Evolutionary conservation across 2,113 vertebrate species (phyloP).

Genomic region (Rhagologus leucostigma): DNA sequence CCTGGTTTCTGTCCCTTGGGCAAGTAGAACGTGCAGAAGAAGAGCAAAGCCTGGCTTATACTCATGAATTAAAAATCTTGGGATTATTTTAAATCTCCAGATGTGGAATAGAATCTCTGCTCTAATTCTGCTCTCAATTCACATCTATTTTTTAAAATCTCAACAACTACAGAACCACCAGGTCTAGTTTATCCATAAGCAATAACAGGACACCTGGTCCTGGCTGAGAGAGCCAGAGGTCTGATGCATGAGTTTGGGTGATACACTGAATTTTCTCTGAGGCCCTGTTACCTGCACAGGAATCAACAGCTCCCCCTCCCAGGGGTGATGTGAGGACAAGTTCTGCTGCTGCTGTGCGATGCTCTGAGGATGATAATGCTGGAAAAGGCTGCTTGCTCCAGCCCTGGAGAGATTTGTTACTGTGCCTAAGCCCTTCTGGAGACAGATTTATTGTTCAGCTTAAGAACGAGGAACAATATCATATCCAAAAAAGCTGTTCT

Average conservation of each 20-base stretch:
- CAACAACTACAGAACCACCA: neutral
- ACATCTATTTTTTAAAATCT: neutral
- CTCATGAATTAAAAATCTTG: neutral
- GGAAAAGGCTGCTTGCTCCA: neutral
- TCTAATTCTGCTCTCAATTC: neutral
- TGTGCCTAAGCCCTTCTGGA: constrained; percentile 2
- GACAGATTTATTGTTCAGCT: neutral
- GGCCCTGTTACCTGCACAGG: neutral
- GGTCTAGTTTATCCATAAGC: neutral
- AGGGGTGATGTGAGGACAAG: neutral
- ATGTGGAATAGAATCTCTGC: neutral
- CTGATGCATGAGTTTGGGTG: neutral
- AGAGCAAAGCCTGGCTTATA: neutral
- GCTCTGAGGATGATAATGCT: neutral
- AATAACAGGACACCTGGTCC: neutral
- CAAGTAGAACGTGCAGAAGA: neutral
- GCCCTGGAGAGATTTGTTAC: neutral
- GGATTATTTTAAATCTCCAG: neutral
- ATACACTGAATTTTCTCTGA: neutral
- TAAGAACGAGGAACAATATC: neutral
- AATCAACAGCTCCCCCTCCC: neutral
- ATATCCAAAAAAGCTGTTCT: neutral
- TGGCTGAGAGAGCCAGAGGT: neutral
- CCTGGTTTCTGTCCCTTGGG: neutral
- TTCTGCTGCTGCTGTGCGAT: neutral